Evolutionary conservation across 2,888 invertebrate species (phyloP).

Genomic region (Polydrusus cervinus): DNA sequence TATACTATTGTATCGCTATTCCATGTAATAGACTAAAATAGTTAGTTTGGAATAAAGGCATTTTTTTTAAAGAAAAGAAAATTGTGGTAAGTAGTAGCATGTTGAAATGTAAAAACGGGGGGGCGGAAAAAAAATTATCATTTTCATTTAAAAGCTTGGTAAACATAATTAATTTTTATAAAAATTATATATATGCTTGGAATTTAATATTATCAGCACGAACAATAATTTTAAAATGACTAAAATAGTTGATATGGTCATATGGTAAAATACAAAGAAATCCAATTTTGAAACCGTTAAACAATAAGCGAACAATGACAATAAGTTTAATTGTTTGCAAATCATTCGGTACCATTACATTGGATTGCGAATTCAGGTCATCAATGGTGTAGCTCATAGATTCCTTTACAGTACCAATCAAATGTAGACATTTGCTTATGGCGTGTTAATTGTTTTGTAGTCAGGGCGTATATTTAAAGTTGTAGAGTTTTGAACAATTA

Average conservation of each 20-base stretch:
- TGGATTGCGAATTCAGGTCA: slow-evolving; percentile 32
- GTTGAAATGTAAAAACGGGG: too few species aligned
- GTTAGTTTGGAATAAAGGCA: too few species aligned
- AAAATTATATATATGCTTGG: neutral
- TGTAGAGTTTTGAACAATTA: too few species aligned
- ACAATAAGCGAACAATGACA: slow-evolving; percentile 18
- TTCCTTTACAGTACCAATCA: neutral
- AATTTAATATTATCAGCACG: neutral
- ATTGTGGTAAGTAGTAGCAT: too few species aligned
- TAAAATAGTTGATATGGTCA: slow-evolving; percentile 14
- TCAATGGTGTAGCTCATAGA: slow-evolving; percentile 14
- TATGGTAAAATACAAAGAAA: slow-evolving; percentile 32
- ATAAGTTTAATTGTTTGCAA: slow-evolving; percentile 29
- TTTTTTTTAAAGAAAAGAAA: too few species aligned
- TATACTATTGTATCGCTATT: too few species aligned
- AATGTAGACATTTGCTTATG: neutral
- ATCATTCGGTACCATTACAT: slow-evolving; percentile 24
- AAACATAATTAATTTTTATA: neutral
- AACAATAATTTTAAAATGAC: slow-evolving; percentile 19
- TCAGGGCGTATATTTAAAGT: slow-evolving; percentile 3
- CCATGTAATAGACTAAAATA: too few species aligned
- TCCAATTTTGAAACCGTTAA: slow-evolving; percentile 24
- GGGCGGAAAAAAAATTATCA: too few species aligned
- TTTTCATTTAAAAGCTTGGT: too few species aligned
- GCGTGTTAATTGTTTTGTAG: neutral